Evolutionary conservation across 1,140 invertebrate species (phyloP).

Genomic region (Ganaspis sp.): DNA sequence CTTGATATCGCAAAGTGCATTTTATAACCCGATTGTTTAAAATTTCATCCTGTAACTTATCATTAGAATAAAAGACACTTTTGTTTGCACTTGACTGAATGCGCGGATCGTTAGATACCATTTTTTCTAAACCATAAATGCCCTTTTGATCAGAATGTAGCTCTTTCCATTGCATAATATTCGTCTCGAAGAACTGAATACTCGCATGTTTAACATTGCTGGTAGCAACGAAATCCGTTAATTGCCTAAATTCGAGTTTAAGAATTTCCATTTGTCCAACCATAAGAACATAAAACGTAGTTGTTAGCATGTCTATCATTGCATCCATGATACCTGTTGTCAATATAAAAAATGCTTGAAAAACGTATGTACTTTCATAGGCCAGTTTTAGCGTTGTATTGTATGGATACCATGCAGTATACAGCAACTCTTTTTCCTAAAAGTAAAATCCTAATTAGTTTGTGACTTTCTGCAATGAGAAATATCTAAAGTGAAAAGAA

Average conservation of each 20-base stretch:
- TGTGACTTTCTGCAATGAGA: too few relatives aligned
- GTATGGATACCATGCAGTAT: neutral
- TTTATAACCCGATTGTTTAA: neutral
- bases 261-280: neutral
- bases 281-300: neutral
- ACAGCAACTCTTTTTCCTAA: neutral
- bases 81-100: neutral
- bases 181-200: neutral
- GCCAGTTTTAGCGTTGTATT: neutral
- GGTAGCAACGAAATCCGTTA: neutral
- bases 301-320: neutral
- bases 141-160: neutral
- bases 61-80: neutral
- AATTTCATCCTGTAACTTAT: neutral
- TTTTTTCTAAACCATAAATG: neutral
- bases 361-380: neutral
- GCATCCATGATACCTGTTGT: neutral
- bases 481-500: too few relatives aligned
- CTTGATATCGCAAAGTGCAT: neutral
- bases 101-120: neutral
- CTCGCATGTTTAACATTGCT: neutral
- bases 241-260: neutral
- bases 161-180: neutral
- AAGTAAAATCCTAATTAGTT: too few relatives aligned
- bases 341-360: neutral